Evolutionary conservation across 2,888 invertebrate species (phyloP).

Genomic region (Tetranychus piercei): DNA sequence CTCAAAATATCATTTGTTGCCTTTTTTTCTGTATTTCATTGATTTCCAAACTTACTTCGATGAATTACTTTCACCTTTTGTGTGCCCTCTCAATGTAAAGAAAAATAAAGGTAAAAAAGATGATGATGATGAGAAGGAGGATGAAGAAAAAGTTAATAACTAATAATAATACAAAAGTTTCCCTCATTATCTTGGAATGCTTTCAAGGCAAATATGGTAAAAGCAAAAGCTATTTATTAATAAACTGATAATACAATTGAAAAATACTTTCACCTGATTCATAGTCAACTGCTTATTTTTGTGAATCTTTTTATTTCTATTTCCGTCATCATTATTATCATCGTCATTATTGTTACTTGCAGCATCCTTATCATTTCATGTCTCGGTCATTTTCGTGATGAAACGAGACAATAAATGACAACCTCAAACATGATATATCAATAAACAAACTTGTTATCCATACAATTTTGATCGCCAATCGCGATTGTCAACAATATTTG

Average conservation of each 20-base stretch:
- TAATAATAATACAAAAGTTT: no score
- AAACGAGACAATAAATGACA: background rate
- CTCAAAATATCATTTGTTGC: no score
- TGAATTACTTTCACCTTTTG: no score
- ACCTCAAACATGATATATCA: background rate
- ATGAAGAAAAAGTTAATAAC: no score
- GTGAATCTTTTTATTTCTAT: background rate
- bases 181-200: no score
- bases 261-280: background rate
- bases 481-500: background rate
- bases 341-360: background rate
- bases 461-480: background rate
- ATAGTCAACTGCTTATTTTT: background rate
- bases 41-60: no score
- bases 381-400: background rate
- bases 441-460: background rate
- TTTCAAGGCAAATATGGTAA: background rate
- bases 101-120: no score
- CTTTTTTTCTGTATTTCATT: no score
- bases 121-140: no score
- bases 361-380: background rate
- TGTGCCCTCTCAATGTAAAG: no score
- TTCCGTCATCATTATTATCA: background rate
- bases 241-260: background rate
- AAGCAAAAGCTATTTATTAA: background rate